These are phyloP conservation scores for Euspilapteryx auroguttella DNA, from an alignment of 2,888 invertebrate species.

Conservation along the genomic window DNA sequence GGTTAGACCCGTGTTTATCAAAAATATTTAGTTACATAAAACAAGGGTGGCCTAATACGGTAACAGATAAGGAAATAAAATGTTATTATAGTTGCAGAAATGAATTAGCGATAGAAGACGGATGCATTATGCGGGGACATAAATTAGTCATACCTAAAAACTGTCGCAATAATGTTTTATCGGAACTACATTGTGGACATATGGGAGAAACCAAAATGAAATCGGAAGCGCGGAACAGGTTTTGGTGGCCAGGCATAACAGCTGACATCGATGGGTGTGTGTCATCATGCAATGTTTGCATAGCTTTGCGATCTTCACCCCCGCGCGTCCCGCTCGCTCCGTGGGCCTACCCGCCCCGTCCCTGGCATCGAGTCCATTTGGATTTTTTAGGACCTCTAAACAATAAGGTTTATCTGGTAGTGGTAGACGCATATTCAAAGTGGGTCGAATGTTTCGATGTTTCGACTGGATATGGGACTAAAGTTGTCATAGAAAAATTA, in stretches of 20 bases:
- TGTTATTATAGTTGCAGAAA: conserved; percentile 8
- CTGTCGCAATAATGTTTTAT: conserved; percentile 6
- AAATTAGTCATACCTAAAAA: conserved; percentile 10
- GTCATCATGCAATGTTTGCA: background rate
- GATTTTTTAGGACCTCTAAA: conserved; percentile 4
- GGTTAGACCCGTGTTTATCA: conserved; percentile 5
- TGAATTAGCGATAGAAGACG: conserved; percentile 11
- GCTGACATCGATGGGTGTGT: conserved; percentile 1
- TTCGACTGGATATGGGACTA: background rate
- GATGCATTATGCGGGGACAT: conserved; percentile 11
- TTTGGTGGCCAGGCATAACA: conserved; percentile 13
- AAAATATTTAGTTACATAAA: conserved; percentile 5
- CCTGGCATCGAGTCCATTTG: conserved; percentile 2
- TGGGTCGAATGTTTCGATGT: conserved; percentile 6
- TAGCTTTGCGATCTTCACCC: conserved; percentile 1
- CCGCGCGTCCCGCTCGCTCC: conserved; percentile 1
- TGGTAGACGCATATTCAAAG: conserved; percentile 4
- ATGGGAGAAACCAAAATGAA: conserved; percentile 13
- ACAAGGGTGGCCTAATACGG: conserved; percentile 10
- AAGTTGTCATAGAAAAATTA: background rate
- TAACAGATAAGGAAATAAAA: conserved; percentile 5
- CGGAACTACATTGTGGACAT: conserved; percentile 10
- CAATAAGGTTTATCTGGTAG: conserved; percentile 1
- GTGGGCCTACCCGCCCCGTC: conserved; percentile 4
- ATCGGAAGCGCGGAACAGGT: conserved; percentile 11